Conservation (phyloP, 1,140 invertebrate species). For the Aricia agestis region DNA sequence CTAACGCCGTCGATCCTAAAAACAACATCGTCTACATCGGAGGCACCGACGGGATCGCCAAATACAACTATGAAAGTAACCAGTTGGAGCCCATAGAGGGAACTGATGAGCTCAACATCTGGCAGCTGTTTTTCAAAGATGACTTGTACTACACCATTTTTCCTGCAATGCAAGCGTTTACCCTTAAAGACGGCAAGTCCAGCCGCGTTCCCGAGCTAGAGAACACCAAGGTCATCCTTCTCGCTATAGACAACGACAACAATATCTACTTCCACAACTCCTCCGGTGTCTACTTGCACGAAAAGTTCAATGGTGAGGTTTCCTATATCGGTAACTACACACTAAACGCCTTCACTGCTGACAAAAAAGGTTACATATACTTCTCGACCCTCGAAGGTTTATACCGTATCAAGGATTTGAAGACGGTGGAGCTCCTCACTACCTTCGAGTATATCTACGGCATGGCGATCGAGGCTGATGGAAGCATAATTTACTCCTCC, state of each 20-base stretch:
- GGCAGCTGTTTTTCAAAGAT: conserved; percentile 51
- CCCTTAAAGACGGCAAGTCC: conserved; percentile 30
- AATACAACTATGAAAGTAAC: conserved; percentile 40
- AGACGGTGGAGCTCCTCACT: conserved; percentile 23
- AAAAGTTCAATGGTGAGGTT: conserved; percentile 19
- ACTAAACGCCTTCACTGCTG: not conserved
- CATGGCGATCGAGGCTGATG: conserved; percentile 36
- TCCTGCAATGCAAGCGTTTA: conserved; percentile 37
- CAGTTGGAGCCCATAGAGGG: conserved; percentile 26
- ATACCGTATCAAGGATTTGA: conserved; percentile 16
- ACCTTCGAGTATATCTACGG: conserved; percentile 34
- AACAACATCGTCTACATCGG: conserved; percentile 41
- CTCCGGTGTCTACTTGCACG: conserved; percentile 36
- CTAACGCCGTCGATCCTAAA: conserved; percentile 37
- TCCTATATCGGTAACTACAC: conserved; percentile 31
- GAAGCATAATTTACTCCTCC: conserved; percentile 37
- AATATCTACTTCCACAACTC: conserved; percentile 42
- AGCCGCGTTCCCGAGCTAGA: conserved; percentile 36
- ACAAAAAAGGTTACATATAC: not conserved
- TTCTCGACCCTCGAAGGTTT: not conserved
- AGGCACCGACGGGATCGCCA: conserved; percentile 40
- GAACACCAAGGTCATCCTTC: conserved; percentile 29
- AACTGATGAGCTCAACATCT: conserved; percentile 36
- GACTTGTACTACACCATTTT: conserved; percentile 43
- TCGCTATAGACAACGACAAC: conserved; percentile 36